A percentile compares a stretch with the other conserved stretches of the same genome.
phyloP scores from a whole-genome alignment of 2,888 invertebrate species.

The Ophion costatus region DNA sequence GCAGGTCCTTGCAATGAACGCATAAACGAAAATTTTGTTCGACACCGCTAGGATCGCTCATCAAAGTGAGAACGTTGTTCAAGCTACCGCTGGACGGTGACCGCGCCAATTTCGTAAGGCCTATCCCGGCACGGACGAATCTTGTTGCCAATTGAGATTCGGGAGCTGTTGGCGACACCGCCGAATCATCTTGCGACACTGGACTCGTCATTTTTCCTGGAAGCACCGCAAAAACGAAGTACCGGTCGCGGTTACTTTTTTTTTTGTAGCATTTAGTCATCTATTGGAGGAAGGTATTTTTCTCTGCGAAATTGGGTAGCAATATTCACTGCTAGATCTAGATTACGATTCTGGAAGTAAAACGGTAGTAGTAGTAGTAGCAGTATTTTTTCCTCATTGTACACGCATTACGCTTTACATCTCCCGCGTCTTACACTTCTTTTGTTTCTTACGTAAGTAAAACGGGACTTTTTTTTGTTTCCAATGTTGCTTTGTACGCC shows the following conservation, averaged over 20 bases:
- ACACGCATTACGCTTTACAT: too few species aligned
- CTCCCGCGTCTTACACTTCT: too few species aligned
- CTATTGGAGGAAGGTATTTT: background rate
- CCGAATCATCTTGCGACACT: constrained; percentile 80
- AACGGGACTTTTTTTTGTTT: too few species aligned
- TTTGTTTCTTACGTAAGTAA: too few species aligned
- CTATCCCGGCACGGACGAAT: constrained; percentile 78
- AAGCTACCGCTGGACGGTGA: constrained; percentile 85
- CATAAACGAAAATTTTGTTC: constrained; percentile 89
- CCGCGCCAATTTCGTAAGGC: constrained; percentile 79
- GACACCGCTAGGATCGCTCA: constrained; percentile 77
- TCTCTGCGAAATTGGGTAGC: background rate
- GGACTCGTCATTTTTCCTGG: constrained; percentile 86
- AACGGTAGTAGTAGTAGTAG: too few species aligned
- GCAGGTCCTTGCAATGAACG: constrained; percentile 91
- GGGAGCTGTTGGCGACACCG: constrained; percentile 76
- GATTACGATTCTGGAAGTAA: background rate
- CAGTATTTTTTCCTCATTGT: too few species aligned
- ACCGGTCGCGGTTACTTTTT: background rate
- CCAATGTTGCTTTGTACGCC: too few species aligned
- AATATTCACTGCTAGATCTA: background rate
- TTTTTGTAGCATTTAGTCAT: background rate
- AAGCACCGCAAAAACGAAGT: constrained; percentile 49
- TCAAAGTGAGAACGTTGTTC: constrained; percentile 80
- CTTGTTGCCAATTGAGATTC: constrained; percentile 76